Conservation (phyloP, 30 jellyfish, hydroid and myxozoan species). For the Aurelia aurita region DNA sequence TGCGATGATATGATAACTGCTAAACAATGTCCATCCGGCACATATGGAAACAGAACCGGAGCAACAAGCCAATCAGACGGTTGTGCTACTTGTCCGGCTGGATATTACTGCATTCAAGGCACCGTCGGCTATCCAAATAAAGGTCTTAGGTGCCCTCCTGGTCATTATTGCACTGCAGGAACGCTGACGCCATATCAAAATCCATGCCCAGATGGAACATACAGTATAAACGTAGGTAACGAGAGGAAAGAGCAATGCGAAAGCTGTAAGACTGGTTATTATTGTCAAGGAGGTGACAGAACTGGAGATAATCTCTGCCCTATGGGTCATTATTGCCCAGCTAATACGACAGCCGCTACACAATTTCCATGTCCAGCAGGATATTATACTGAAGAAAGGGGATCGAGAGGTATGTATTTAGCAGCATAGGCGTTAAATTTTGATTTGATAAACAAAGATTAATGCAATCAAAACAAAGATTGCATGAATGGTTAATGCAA, state of each 20-base stretch:
- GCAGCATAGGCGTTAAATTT: too few relatives aligned
- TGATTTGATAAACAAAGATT: too few relatives aligned
- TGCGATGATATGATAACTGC: constrained; percentile 76
- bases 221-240: constrained; percentile 66
- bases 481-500: too few relatives aligned
- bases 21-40: constrained; percentile 94
- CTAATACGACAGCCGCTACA: constrained; percentile 73
- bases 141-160: constrained; percentile 91
- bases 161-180: constrained; percentile 89
- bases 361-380: constrained; percentile 96
- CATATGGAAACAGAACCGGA: constrained; percentile 93
- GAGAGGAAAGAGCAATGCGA: constrained; percentile 91
- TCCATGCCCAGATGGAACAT: constrained; percentile 94
- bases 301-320: constrained; percentile 94
- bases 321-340: constrained; percentile 98
- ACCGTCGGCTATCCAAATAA: constrained; percentile 90
- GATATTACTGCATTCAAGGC: constrained; percentile 91
- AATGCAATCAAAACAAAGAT: too few relatives aligned
- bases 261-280: constrained; percentile 85
- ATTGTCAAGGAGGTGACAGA: constrained; percentile 95
- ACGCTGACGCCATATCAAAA: constrained; percentile 79
- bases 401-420: constrained; percentile 83
- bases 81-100: constrained; percentile 96
- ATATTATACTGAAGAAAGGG: constrained; percentile 87
- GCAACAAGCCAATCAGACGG: constrained; percentile 86